Evolutionary conservation across 2,888 invertebrate species (phyloP), one percentile per base, ranked within the genome.

Genomic region (Tachystola acroxantha): DNA sequence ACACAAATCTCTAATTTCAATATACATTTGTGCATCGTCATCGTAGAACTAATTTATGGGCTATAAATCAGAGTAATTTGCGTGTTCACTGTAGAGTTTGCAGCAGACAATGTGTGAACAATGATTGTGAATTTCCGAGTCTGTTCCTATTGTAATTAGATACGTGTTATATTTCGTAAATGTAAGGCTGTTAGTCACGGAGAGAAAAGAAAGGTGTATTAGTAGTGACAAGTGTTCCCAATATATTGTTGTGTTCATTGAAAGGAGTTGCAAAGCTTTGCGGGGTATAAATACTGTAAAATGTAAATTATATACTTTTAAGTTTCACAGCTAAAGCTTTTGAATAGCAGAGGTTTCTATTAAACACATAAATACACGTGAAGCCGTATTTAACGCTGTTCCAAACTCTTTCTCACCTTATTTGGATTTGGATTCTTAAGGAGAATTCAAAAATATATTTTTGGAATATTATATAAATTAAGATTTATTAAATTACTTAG

Each of bases 401-500:
- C 57, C 64, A 76, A 72, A 69, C 57, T 44, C 41, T 48, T 55
- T 77, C 84, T 82, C 84, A 84, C 82, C 82, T 84, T 63, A 34
- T 50, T 45, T 40, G 37, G 42, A 45, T 63, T 64, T 53, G 59
- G 60, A 46, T 49, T 46, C 51, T 48, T 42, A 9, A 37, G 37
- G 50, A 45, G 40, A 50, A 66, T 55, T 62, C 51, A 57, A 66
- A 73, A 66, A 37, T 25, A 12, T 32, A 63, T 42, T 45, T 27
- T 16, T n/a, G 26, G 33, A 40, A 16, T 22, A 45, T 47, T 45
- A 49, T 55, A 65, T 65, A 58, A 65, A 66, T 57, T 65, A 60
- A 41, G 45, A 51, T 72, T 74, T 74, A 76, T 73, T 68, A 66
- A 64, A 68, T 62, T 68, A 68, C 57, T 53, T 54, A 50, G 48